Evolutionary conservation across 2,888 invertebrate genomes (phyloP).

Genomic region (Dione juno): DNA sequence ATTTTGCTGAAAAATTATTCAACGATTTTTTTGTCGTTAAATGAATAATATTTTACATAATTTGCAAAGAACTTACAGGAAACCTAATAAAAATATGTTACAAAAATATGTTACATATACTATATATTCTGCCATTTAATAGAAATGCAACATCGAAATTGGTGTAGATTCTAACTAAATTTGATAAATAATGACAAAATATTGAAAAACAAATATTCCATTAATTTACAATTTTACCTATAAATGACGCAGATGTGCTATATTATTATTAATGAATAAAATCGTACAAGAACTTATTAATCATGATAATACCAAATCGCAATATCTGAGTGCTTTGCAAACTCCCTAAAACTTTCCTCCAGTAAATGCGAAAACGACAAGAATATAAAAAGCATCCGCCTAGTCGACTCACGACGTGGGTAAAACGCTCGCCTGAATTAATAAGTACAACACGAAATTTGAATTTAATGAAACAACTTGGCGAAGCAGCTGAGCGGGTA

Average conservation of each 20-base stretch:
- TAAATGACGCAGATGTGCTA: background rate
- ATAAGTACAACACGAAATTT: conserved; percentile 84
- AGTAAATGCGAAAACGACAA: conserved; percentile 55
- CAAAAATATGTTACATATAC: too few species aligned
- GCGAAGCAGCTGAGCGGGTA: conserved; percentile 77
- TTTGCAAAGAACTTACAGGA: too few species aligned
- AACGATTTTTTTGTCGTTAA: too few species aligned
- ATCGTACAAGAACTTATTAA: conserved; percentile 31
- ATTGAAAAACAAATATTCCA: too few species aligned
- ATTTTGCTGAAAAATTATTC: too few species aligned
- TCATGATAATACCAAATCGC: conserved; percentile 38
- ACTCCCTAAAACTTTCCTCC: conserved; percentile 51
- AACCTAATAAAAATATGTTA: too few species aligned
- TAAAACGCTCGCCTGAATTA: conserved; percentile 78
- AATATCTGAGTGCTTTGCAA: conserved; percentile 50
- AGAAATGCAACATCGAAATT: too few species aligned
- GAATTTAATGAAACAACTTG: conserved; percentile 85
- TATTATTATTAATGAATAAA: background rate
- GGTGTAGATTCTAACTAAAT: too few species aligned
- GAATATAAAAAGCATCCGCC: conserved; percentile 74
- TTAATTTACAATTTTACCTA: too few species aligned
- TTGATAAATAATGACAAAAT: too few species aligned
- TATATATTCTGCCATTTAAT: too few species aligned
- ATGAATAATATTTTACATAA: too few species aligned
- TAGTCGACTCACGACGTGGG: conserved; percentile 63